Percentiles rank a stretch among this genome's conserved stretches.
Conservation (phyloP, 2,888 invertebrate species). For the Parnassius mnemosyne region DNA sequence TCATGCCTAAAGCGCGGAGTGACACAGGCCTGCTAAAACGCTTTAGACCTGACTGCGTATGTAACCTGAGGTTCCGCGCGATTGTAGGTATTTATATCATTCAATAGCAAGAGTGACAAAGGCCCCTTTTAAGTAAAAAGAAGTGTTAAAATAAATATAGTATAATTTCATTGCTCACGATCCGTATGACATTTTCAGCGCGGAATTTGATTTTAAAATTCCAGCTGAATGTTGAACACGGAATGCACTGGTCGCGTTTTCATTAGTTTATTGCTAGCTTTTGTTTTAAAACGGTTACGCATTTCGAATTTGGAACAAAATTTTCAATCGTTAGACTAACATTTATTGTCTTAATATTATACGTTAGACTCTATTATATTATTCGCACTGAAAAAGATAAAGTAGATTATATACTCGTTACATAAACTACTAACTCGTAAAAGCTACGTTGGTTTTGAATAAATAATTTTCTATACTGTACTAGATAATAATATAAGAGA, state of each 20-base stretch:
- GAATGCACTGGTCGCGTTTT: constrained; percentile 9
- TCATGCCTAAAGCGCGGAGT: no score
- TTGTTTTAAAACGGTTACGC: constrained; percentile 14
- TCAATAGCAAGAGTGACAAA: no score
- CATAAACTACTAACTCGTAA: neutral
- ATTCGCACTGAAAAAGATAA: constrained; percentile 12
- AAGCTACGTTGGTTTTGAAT: neutral
- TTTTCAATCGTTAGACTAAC: constrained; percentile 15
- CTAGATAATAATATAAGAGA: no score
- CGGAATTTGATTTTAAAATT: constrained; percentile 20
- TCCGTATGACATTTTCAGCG: neutral
- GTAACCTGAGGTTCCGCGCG: no score
- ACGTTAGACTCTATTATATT: no score
- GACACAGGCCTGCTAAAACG: no score
- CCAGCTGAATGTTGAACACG: constrained; percentile 8
- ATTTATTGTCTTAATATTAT: no score
- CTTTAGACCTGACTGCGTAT: no score
- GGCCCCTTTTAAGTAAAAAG: no score
- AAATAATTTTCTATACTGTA: neutral
- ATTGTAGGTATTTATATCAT: no score
- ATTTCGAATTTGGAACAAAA: constrained; percentile 20
- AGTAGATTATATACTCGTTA: neutral
- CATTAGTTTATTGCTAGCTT: constrained; percentile 14
- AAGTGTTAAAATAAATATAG: no score
- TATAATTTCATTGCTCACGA: no score